These are phyloP conservation scores for Ceyx erithaca DNA, from an alignment of 2,797 vertebrate genomes.

Conservation along the genomic window DNA sequence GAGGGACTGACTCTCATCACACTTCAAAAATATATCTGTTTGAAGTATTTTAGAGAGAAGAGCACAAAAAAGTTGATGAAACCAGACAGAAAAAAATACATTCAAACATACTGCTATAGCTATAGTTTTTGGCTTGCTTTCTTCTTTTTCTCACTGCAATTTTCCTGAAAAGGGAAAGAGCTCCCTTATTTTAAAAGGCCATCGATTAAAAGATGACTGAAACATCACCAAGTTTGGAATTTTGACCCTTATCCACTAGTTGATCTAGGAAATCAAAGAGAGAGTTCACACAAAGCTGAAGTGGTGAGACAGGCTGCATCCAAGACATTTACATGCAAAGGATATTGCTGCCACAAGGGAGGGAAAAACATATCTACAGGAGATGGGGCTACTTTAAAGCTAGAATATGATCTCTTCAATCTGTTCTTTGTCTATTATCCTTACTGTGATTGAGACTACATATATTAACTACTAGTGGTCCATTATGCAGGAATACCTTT, in stretches of 20 bases:
- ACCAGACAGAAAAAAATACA: background rate
- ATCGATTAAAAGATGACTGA: background rate
- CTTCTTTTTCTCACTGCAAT: background rate
- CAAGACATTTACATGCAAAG: constrained; percentile 47
- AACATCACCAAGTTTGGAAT: background rate
- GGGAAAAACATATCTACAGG: background rate
- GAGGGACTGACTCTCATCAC: background rate
- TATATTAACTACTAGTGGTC: background rate
- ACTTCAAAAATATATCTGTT: background rate
- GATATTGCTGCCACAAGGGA: background rate
- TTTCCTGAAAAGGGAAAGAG: constrained; percentile 6
- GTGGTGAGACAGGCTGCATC: background rate
- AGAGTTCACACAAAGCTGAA: background rate
- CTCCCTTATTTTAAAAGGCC: background rate
- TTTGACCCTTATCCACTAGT: background rate
- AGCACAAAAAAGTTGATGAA: background rate
- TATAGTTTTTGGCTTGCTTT: background rate
- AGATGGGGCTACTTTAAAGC: constrained; percentile 8
- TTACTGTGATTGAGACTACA: background rate
- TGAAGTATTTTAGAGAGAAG: background rate
- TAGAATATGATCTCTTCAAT: constrained; percentile 40
- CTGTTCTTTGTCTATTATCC: constrained; percentile 47
- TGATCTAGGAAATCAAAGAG: background rate
- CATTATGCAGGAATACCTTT: background rate
- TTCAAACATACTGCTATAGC: background rate